Conservation (phyloP, 2,797 vertebrate species). For the Liasis olivaceus region DNA sequence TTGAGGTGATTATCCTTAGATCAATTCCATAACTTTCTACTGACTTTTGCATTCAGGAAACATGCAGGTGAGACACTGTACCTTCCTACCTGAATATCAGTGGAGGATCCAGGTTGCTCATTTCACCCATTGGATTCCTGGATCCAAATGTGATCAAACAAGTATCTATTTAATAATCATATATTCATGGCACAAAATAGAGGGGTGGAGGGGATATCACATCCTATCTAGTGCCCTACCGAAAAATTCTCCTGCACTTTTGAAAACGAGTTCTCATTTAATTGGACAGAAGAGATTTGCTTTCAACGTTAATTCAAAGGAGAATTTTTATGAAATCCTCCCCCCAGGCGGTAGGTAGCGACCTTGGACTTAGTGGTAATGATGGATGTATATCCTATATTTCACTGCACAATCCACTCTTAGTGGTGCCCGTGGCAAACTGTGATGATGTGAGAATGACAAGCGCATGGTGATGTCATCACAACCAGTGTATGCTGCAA, state of each 20-base stretch:
- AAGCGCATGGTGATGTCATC: background rate
- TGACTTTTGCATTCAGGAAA: background rate
- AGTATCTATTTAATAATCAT: background rate
- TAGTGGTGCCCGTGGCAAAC: background rate
- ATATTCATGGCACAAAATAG: background rate
- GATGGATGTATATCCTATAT: background rate
- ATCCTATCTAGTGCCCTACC: background rate
- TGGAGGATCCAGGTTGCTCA: background rate
- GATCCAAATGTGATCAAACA: background rate
- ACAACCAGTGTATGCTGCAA: background rate
- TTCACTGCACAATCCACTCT: background rate
- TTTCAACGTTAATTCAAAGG: no score
- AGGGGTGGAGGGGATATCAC: background rate
- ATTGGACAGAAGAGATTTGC: no score
- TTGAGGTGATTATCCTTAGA: background rate
- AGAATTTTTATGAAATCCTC: no score
- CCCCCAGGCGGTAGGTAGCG: background rate
- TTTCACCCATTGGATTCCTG: background rate
- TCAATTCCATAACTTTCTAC: background rate
- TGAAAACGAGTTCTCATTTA: no score
- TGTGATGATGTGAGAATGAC: background rate
- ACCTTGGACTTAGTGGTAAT: background rate
- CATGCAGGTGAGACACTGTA: background rate
- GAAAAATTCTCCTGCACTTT: background rate
- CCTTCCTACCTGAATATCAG: background rate